Conservation (phyloP, 2,113 vertebrate genomes). For the Chiloscyllium plagiosum region DNA sequence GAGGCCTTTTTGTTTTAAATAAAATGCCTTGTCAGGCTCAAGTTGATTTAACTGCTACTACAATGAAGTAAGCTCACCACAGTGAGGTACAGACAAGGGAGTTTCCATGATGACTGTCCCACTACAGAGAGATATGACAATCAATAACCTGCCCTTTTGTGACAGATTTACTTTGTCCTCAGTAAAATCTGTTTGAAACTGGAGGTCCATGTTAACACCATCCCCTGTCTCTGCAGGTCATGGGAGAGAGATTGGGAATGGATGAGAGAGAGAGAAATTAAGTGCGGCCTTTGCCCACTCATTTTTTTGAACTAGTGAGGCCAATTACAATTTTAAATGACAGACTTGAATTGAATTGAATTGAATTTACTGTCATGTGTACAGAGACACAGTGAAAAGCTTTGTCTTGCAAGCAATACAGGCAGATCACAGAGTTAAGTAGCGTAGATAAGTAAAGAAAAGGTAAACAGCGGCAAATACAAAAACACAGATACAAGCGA, state of each 20-base stretch:
- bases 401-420: no score
- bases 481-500: no score
- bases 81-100: not conserved
- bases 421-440: no score
- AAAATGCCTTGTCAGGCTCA: not conserved
- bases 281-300: not conserved
- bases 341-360: not conserved
- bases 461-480: no score
- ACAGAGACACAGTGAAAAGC: no score
- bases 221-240: not conserved
- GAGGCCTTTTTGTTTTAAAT: not conserved
- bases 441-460: no score
- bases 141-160: not conserved
- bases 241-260: not conserved
- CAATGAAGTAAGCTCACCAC: not conserved
- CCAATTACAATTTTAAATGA: not conserved
- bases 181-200: not conserved
- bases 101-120: no score
- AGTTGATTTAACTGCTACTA: not conserved
- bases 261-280: not conserved
- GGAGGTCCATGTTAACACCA: no score
- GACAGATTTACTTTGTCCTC: not conserved
- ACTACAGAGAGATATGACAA: not conserved
- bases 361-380: no score
- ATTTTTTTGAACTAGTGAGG: not conserved